Evolutionary conservation across 2,113 vertebrate species (phyloP).

Genomic region (Clupea harengus): DNA sequence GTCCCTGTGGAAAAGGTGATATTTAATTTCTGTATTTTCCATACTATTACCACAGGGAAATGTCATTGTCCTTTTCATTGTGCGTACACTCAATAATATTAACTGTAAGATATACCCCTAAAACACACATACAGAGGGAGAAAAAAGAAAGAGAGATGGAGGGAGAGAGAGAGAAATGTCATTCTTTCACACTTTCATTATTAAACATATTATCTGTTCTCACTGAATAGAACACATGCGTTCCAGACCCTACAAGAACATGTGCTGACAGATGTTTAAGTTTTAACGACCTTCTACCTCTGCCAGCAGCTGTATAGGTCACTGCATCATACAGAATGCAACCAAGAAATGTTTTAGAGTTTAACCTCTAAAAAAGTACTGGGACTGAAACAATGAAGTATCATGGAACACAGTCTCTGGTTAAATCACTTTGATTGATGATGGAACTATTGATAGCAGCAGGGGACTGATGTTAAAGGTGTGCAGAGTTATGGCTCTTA

Average conservation of each 20-base stretch:
- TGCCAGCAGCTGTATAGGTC: not conserved
- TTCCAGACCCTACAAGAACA: not conserved
- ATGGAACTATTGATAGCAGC: not conserved
- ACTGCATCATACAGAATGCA: not conserved
- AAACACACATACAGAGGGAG: not conserved
- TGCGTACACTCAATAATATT: conserved; percentile 8
- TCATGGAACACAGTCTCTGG: not conserved
- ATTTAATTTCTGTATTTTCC: conserved; percentile 31
- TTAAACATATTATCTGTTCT: not conserved
- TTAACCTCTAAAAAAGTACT: not conserved
- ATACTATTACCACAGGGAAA: not conserved
- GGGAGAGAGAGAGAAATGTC: not conserved
- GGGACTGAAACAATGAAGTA: not conserved
- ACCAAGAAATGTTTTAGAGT: not conserved
- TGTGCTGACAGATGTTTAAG: not conserved
- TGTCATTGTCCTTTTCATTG: not conserved
- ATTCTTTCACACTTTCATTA: not conserved
- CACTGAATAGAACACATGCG: not conserved
- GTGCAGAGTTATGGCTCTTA: conserved; percentile 1
- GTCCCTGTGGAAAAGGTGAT: conserved; percentile 39
- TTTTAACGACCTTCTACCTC: not conserved
- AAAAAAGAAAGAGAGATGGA: not conserved
- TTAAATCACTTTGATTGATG: not conserved
- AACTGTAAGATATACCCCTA: conserved; percentile 3
- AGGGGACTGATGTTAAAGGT: not conserved